Conservation (phyloP, 1,140 invertebrate genomes). For the Rhopalosiphum maidis region DNA sequence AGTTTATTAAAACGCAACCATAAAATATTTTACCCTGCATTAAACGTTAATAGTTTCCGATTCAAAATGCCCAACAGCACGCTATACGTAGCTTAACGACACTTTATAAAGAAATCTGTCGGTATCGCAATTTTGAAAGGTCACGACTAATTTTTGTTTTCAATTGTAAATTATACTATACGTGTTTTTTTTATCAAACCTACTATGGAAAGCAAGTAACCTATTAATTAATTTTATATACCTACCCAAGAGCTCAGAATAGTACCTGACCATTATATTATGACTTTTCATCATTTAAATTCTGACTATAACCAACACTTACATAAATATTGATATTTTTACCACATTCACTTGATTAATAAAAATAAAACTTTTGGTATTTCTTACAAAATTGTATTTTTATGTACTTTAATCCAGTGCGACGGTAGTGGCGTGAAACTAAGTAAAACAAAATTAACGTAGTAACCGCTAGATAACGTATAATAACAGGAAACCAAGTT, state of each 20-base stretch:
- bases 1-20: constrained; percentile 1
- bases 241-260: neutral
- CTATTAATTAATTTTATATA: neutral
- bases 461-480: too few relatives aligned
- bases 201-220: neutral
- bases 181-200: neutral
- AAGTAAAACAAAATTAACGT: too few relatives aligned
- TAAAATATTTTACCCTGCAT: neutral
- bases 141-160: constrained; percentile 31
- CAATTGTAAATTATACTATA: neutral
- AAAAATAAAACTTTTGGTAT: neutral
- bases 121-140: neutral
- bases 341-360: neutral
- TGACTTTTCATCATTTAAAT: neutral
- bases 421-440: too few relatives aligned
- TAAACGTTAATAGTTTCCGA: neutral
- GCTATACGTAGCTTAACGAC: constrained; percentile 28
- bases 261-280: neutral
- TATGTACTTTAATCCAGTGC: neutral
- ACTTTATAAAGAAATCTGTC: constrained; percentile 14
- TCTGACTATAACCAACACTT: neutral
- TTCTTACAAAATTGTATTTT: neutral
- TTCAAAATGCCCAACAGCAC: neutral
- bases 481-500: too few relatives aligned
- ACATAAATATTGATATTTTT: neutral